A percentile compares a stretch with the other conserved stretches of the same genome.
Conservation (phyloP, 2,113 vertebrate genomes). For the Caranx ignobilis region DNA sequence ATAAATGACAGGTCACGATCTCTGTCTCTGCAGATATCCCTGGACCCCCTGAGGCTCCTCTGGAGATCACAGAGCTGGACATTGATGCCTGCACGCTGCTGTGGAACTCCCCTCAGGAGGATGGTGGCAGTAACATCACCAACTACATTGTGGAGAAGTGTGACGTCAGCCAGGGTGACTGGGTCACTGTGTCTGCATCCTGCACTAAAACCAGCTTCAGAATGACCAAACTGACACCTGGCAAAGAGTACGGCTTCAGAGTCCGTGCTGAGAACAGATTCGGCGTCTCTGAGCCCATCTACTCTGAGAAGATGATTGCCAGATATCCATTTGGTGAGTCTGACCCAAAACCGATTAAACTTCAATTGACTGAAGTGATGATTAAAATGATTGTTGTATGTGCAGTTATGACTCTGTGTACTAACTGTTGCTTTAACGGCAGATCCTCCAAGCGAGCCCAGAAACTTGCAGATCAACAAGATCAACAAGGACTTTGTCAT, state of each 20-base stretch:
- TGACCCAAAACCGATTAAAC: not conserved
- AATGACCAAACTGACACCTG: slow-evolving; percentile 91
- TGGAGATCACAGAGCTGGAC: slow-evolving; percentile 93
- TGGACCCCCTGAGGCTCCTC: slow-evolving; percentile 93
- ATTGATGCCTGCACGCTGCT: slow-evolving; percentile 93
- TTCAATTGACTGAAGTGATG: not conserved
- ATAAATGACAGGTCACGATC: not conserved
- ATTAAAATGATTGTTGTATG: too few species aligned
- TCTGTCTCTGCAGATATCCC: slow-evolving; percentile 88
- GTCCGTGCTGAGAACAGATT: slow-evolving; percentile 98
- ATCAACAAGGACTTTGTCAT: slow-evolving; percentile 95
- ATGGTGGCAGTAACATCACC: slow-evolving; percentile 97
- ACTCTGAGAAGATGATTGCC: slow-evolving; percentile 91
- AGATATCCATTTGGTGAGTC: slow-evolving; percentile 93
- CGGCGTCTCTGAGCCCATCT: slow-evolving; percentile 93
- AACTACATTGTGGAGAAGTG: slow-evolving; percentile 98
- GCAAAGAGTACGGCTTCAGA: slow-evolving; percentile 94
- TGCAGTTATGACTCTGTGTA: not conserved
- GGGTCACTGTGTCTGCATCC: slow-evolving; percentile 90
- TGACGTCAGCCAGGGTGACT: slow-evolving; percentile 94
- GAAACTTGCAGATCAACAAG: slow-evolving; percentile 91
- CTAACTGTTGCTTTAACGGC: slow-evolving; percentile 12
- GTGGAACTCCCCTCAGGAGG: slow-evolving; percentile 95
- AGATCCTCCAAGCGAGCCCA: slow-evolving; percentile 96
- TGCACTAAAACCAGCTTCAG: slow-evolving; percentile 96